Conservation (phyloP, 2,113 vertebrate genomes). For the Verasper variegatus region DNA sequence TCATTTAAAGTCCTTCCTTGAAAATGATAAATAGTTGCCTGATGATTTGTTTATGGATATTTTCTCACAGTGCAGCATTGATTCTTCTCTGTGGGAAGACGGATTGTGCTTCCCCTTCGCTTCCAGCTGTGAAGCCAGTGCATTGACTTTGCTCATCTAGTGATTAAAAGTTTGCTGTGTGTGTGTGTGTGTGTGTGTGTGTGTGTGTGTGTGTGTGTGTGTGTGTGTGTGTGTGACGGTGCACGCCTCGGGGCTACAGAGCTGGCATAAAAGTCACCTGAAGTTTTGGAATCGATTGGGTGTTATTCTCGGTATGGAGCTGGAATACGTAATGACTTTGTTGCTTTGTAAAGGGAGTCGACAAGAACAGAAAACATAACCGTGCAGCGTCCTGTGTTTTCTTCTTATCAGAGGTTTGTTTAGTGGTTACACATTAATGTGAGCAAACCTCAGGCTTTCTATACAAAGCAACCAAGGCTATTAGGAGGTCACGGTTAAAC, state of each 20-base stretch:
- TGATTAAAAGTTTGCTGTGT: constrained; percentile 32
- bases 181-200: constrained; percentile 3
- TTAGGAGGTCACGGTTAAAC: constrained; percentile 16
- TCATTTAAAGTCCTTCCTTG: neutral
- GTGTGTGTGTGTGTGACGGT: constrained; percentile 2
- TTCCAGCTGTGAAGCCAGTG: constrained; percentile 34
- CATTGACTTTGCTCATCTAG: constrained; percentile 11
- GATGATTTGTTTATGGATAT: constrained; percentile 34
- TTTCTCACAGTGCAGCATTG: constrained; percentile 11
- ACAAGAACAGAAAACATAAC: neutral
- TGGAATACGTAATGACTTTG: constrained; percentile 8
- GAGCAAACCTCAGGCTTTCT: constrained; percentile 13
- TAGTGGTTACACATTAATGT: constrained; percentile 42
- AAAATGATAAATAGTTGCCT: constrained; percentile 17
- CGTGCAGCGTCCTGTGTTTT: neutral
- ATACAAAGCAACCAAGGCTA: constrained; percentile 9
- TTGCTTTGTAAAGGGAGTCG: neutral
- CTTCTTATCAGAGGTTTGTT: constrained; percentile 20
- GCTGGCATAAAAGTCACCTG: constrained; percentile 35
- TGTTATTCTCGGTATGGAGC: neutral
- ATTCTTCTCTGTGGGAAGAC: constrained; percentile 13
- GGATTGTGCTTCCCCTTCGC: neutral
- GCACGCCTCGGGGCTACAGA: constrained; percentile 5
- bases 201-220: constrained; percentile 3
- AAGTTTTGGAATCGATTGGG: constrained; percentile 29